phyloP scores from a whole-genome alignment of 2,888 invertebrate genomes.

The Zaprionus lineosus region DNA sequence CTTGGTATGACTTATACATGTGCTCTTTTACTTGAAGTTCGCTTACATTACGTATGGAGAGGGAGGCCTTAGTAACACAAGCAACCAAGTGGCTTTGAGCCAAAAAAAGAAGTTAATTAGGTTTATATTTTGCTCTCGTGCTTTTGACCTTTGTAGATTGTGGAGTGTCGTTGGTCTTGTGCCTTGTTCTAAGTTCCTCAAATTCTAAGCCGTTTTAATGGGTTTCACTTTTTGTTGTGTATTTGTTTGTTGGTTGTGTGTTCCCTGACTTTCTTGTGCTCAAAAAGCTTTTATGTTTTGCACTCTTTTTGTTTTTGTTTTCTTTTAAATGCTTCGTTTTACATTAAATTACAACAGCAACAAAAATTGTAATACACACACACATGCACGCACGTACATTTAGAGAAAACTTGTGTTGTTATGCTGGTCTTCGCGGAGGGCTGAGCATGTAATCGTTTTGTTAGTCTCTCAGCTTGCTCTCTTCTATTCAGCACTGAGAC shows the following conservation, averaged over 20 bases:
- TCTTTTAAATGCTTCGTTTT: constrained; percentile 20
- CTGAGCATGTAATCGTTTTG: constrained; percentile 11
- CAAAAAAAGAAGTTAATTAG: constrained; percentile 36
- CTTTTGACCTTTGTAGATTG: constrained; percentile 3
- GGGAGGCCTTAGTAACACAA: constrained; percentile 19
- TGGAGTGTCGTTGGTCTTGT: no score
- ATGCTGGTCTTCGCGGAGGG: constrained; percentile 27
- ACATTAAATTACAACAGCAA: constrained; percentile 18
- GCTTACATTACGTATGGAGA: no score
- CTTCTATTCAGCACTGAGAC: constrained; percentile 43
- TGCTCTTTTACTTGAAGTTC: no score
- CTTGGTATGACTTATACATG: background rate
- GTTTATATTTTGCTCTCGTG: constrained; percentile 1
- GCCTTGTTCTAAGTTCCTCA: background rate
- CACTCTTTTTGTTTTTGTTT: constrained; percentile 19
- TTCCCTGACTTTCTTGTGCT: constrained; percentile 5
- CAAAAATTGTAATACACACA: no score
- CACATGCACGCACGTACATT: no score
- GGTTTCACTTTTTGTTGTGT: constrained; percentile 56
- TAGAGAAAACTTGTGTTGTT: constrained; percentile 26
- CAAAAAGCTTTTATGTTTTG: constrained; percentile 43
- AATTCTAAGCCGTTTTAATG: constrained; percentile 26
- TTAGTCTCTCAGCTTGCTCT: constrained; percentile 21
- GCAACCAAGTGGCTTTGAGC: constrained; percentile 23
- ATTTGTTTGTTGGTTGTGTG: constrained; percentile 18